Percentiles rank a stretch among this genome's conserved stretches.
These are phyloP conservation scores for Drosophila emarginata DNA, from an alignment of 2,888 invertebrate genomes.

Conservation along the genomic window DNA sequence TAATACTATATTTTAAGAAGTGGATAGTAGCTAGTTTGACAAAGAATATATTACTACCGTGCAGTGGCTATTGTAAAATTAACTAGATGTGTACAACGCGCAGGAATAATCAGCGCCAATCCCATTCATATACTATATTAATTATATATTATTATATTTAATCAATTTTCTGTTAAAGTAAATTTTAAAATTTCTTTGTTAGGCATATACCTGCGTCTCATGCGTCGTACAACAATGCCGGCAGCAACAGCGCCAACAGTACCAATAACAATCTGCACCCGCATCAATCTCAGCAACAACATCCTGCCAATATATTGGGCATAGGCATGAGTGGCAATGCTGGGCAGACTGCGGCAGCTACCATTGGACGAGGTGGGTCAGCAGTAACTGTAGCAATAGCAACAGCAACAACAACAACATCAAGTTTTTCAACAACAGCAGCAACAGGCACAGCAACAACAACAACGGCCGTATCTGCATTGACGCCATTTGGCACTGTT, in stretches of 20 bases:
- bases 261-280: slow-evolving; percentile 48
- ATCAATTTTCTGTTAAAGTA: background rate
- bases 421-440: slow-evolving; percentile 49
- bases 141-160: too few relatives aligned
- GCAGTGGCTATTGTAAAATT: too few relatives aligned
- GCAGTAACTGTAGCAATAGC: slow-evolving; percentile 54
- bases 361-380: slow-evolving; percentile 79
- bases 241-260: slow-evolving; percentile 45
- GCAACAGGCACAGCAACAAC: slow-evolving; percentile 47
- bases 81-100: too few relatives aligned
- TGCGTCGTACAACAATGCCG: slow-evolving; percentile 47
- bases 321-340: slow-evolving; percentile 44
- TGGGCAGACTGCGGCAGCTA: slow-evolving; percentile 44
- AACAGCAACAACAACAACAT: slow-evolving; percentile 50
- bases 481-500: slow-evolving; percentile 30
- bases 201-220: slow-evolving; percentile 58
- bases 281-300: slow-evolving; percentile 46
- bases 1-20: background rate
- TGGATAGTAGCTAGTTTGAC: too few relatives aligned
- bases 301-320: slow-evolving; percentile 58
- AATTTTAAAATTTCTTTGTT: slow-evolving; percentile 13
- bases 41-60: too few relatives aligned
- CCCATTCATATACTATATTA: too few relatives aligned
- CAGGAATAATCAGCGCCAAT: too few relatives aligned
- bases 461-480: slow-evolving; percentile 57